Conservation (phyloP, 1,140 invertebrate species). For the Bombus balteatus region DNA sequence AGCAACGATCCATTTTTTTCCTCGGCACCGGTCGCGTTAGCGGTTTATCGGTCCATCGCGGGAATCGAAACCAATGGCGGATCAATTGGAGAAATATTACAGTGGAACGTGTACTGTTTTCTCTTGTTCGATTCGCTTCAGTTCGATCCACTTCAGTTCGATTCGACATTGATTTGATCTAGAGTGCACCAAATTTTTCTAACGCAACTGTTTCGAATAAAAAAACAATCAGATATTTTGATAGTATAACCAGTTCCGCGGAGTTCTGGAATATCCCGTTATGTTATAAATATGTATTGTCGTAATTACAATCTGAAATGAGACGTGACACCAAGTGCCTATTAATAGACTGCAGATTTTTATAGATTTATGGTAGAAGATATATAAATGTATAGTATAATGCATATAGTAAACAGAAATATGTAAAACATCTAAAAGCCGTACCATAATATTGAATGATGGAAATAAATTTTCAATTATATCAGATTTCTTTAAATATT, state of each 20-base stretch:
- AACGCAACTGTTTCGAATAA: neutral
- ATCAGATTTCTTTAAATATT: too few relatives aligned
- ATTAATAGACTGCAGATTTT: too few relatives aligned
- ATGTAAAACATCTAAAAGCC: too few relatives aligned
- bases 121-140: neutral
- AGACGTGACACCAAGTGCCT: too few relatives aligned
- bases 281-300: neutral
- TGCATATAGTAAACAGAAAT: too few relatives aligned
- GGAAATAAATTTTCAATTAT: too few relatives aligned
- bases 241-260: neutral
- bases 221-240: neutral
- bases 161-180: neutral
- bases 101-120: too few relatives aligned
- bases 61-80: neutral
- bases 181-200: neutral
- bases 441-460: too few relatives aligned
- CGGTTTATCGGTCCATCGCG: neutral
- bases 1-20: neutral
- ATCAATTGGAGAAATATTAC: constrained; percentile 3
- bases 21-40: neutral
- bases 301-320: too few relatives aligned
- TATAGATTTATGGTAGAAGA: too few relatives aligned
- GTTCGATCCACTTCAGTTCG: neutral
- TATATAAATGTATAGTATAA: too few relatives aligned
- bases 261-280: neutral